Evolutionary conservation across 2,797 vertebrate species (phyloP), one percentile per base, ranked within the genome.

Genomic region (Galagoides demidoff): DNA sequence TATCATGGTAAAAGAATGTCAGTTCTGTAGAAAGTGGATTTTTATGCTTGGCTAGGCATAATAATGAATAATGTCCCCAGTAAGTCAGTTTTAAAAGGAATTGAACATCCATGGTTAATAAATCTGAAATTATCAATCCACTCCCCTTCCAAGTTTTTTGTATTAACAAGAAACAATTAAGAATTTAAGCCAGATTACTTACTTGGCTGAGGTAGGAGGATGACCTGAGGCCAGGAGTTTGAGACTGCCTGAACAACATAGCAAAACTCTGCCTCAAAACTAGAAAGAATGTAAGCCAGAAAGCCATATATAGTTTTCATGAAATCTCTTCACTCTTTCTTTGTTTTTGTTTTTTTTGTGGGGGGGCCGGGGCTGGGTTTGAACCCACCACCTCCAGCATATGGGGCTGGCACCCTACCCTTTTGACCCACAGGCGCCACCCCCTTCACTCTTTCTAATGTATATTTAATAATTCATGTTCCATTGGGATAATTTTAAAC

Each of bases 311-410:
- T 6, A 79, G 27, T 84, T 90, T 92, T 74, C 59, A 63, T 83
- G 12, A 91, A 83, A 82, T 71, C 77, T 57, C 64, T 87, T 95
- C 43, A 52, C 34, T 89, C 74, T 87, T 83, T 78, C 85, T n/a
- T n/a, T n/a, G n/a, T n/a, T n/a, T n/a, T n/a, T n/a, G n/a, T n/a
- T n/a, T n/a, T n/a, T n/a, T n/a, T n/a, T n/a, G n/a, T n/a, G n/a
- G n/a, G n/a, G n/a, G n/a, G n/a, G n/a, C n/a, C n/a, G n/a, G n/a
- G n/a, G n/a, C n/a, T n/a, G n/a, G n/a, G n/a, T n/a, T n/a, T n/a
- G n/a, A n/a, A n/a, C n/a, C n/a, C n/a, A n/a, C n/a, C n/a, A n/a
- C n/a, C n/a, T n/a, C n/a, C n/a, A n/a, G n/a, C n/a, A n/a, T n/a
- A n/a, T n/a, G n/a, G n/a, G n/a, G n/a, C n/a, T n/a, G n/a, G n/a